Evolutionary conservation across 2,113 vertebrate genomes (phyloP).

Genomic region (Cynocephalus volans): DNA sequence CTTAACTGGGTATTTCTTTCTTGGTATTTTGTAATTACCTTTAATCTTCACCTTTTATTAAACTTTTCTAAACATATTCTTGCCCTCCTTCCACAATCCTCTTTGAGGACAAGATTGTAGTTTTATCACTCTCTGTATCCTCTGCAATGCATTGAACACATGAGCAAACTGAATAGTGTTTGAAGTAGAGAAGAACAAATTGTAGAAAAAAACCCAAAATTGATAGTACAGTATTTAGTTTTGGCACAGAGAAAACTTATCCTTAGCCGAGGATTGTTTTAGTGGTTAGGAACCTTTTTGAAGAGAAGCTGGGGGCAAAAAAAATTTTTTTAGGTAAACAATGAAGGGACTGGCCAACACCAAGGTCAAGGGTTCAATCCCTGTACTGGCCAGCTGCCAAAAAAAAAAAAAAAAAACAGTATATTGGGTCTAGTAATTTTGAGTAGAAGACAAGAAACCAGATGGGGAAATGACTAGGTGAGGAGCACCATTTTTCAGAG

Average conservation of each 20-base stretch:
- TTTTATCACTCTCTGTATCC: background rate
- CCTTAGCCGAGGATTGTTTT: background rate
- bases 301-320: background rate
- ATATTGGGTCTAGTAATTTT: background rate
- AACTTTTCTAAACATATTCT: background rate
- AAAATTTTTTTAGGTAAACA: background rate
- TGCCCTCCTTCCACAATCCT: background rate
- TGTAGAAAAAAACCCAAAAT: background rate
- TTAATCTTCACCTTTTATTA: background rate
- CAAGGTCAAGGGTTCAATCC: no score
- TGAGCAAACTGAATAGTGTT: background rate
- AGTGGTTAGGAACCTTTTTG: constrained; percentile 22
- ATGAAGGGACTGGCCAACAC: background rate
- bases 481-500: background rate
- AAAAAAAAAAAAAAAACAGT: no score
- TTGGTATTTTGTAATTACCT: background rate
- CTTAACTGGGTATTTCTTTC: background rate
- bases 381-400: no score
- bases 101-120: background rate
- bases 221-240: background rate
- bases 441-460: background rate
- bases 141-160: background rate
- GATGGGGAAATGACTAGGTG: background rate
- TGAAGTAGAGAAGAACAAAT: constrained; percentile 40
- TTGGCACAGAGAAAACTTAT: background rate